Base-by-base conservation (phyloP, 92 coral and sea anemone species). In the Meandrina meandrites region DNA sequence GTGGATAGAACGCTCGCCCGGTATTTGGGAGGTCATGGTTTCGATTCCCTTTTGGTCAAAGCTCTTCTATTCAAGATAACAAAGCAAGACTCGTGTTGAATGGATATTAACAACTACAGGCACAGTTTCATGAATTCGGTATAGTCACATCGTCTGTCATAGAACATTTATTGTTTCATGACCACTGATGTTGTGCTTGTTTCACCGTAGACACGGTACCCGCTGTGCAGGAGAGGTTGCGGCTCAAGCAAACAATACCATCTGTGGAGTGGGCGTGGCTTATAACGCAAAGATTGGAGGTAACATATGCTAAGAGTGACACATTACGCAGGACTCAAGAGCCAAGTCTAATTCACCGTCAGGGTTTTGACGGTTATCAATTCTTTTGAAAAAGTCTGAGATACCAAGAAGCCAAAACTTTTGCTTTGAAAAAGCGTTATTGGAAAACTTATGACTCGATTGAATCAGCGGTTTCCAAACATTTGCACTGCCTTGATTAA, bases 211-310 rank as follows among this genome's bases (percentile, higher is more conserved):
- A 62, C 99, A 97, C 79, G 99, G 99, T 60, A 97, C 99, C 80
- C 92, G 99, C 53, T 97, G 99, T 56, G 99, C 99, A 16, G 99
- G 99, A n/a, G 99, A 97, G 42, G 99, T 97, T 22, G 99, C 99
- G 4, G 96, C 93, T 15, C 93, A 97, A 64, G 99, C 99, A 51
- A 97, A 97, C 91, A 97, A 97, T 86, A 87, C 98, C n/a, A 90
- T 90, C 58, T 97, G 99, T 84, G 99, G 99, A 48, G 98, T 97
- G 60, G 99, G 99, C 8, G 96, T 96, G 84, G 99, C 99, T 19
- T 94, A 93, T 73, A 96, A 96, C 42, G 98, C 99, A 47, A 88
- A 92, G 77, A 95, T 96, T 67, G 99, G 99, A 96, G 99, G 99
- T 96, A 83, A 48, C 13, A 13, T 9, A 9, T 48, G 53, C 6